Conservation (phyloP, 2,888 invertebrate species). For the Euspilapteryx auroguttella region DNA sequence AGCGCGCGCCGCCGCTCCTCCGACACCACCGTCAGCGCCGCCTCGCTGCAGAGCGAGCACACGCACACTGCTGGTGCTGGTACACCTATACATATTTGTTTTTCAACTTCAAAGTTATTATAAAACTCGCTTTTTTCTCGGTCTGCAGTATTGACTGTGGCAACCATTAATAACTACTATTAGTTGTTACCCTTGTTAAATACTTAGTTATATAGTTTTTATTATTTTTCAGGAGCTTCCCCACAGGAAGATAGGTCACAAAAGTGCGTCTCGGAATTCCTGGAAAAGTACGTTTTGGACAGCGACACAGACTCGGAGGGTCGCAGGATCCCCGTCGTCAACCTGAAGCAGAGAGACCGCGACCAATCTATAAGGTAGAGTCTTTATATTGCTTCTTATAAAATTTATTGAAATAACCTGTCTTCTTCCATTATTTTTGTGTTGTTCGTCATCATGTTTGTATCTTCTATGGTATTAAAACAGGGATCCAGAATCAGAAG, state of each 20-base stretch:
- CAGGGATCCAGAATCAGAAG: conserved; percentile 43
- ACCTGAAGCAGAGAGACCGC: conserved; percentile 11
- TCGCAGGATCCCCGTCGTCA: conserved; percentile 46
- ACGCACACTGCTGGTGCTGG: conserved; percentile 29
- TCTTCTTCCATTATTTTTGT: too few relatives aligned
- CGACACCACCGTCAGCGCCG: conserved; percentile 65
- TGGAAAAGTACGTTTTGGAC: conserved; percentile 65
- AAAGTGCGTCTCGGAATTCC: conserved; percentile 52
- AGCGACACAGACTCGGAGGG: conserved; percentile 66
- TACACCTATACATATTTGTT: too few relatives aligned
- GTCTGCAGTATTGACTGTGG: too few relatives aligned
- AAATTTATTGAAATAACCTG: too few relatives aligned
- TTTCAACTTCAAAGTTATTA: too few relatives aligned
- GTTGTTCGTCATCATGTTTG: too few relatives aligned
- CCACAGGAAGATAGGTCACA: conserved; percentile 39
- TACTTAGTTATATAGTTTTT: too few relatives aligned
- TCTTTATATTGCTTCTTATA: neutral
- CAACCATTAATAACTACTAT: too few relatives aligned
- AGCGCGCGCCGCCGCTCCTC: conserved; percentile 58
- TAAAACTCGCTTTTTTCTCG: too few relatives aligned
- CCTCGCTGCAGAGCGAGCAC: conserved; percentile 61
- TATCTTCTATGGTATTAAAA: too few relatives aligned
- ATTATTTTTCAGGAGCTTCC: too few relatives aligned
- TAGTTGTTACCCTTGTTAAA: too few relatives aligned
- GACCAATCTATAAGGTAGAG: conserved; percentile 3